phyloP scores from a whole-genome alignment of 1,140 invertebrate genomes.

The Plutomurus gul region DNA sequence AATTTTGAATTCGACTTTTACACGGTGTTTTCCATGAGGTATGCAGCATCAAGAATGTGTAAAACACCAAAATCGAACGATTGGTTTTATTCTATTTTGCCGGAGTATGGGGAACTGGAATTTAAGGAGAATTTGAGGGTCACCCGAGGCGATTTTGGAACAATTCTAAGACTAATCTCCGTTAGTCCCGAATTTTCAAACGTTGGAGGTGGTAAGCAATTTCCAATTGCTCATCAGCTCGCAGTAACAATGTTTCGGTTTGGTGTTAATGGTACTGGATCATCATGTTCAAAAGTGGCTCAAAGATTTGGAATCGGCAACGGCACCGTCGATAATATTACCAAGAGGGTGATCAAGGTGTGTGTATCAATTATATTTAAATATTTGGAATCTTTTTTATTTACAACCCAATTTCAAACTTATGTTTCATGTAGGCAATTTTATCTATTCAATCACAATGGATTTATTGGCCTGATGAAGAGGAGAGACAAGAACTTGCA shows the following conservation, averaged over 20 bases:
- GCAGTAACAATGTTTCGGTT: not conserved
- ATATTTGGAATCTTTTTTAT: no score
- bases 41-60: no score
- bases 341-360: not conserved
- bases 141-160: not conserved
- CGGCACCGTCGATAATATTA: not conserved
- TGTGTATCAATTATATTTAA: not conserved
- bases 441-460: not conserved
- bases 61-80: no score
- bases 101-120: no score
- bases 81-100: no score
- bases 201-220: no score
- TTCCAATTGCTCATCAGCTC: not conserved
- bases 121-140: not conserved
- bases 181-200: not conserved
- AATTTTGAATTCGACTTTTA: no score
- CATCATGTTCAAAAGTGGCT: not conserved
- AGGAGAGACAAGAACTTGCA: not conserved
- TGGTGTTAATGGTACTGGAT: not conserved
- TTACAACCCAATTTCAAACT: no score
- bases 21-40: no score
- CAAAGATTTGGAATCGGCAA: not conserved
- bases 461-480: not conserved
- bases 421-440: not conserved
- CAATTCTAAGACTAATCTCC: not conserved